A percentile compares a stretch with the other conserved stretches of the same genome.
These are phyloP conservation scores for Nothoprocta perdicaria DNA, from an alignment of 2,113 vertebrate species.

Conservation along the genomic window DNA sequence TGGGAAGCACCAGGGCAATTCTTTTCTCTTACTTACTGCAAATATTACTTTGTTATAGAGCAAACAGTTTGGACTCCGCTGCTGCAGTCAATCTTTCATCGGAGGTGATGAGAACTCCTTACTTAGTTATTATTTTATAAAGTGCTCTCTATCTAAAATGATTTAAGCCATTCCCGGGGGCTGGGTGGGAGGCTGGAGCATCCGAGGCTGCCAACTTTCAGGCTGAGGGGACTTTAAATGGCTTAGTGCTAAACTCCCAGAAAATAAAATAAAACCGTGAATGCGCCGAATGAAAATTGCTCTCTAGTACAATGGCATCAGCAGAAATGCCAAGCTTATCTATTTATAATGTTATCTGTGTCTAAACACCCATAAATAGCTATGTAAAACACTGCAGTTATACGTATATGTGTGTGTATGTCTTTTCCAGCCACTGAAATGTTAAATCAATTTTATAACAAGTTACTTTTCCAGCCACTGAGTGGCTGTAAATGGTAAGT, in stretches of 20 bases:
- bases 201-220: constrained; percentile 60
- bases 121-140: constrained; percentile 13
- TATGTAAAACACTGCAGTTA: constrained; percentile 58
- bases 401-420: constrained; percentile 67
- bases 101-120: background rate
- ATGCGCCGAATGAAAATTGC: constrained; percentile 57
- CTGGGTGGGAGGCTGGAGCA: constrained; percentile 59
- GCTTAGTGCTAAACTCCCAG: constrained; percentile 48
- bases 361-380: constrained; percentile 72
- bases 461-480: constrained; percentile 82
- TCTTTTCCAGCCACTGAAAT: constrained; percentile 79
- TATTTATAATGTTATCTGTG: constrained; percentile 68
- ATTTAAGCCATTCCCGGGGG: constrained; percentile 67
- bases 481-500: constrained; percentile 84
- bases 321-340: constrained; percentile 35
- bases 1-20: background rate
- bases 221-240: constrained; percentile 68
- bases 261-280: constrained; percentile 61
- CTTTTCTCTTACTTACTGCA: background rate
- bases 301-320: constrained; percentile 45
- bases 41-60: background rate
- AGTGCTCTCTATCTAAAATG: constrained; percentile 40
- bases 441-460: constrained; percentile 85
- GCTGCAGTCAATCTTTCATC: background rate
- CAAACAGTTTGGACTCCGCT: background rate